These are phyloP conservation scores for Timema cristinae DNA, from an alignment of 2,888 invertebrate species.

Conservation along the genomic window DNA sequence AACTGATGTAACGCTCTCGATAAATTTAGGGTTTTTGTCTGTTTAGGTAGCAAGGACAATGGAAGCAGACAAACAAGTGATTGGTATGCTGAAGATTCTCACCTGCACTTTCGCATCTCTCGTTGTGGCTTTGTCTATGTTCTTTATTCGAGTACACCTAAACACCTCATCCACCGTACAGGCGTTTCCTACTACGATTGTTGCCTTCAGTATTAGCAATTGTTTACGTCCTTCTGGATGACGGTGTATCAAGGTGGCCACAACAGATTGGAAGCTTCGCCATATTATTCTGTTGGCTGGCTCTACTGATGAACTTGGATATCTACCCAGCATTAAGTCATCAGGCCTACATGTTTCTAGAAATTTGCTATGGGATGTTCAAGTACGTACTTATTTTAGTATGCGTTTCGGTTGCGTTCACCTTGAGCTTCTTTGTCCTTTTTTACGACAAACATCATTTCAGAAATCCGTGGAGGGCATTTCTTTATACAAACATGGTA, in stretches of 20 bases:
- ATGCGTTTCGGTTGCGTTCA: not conserved
- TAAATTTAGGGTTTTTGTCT: no score
- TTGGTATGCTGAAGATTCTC: not conserved
- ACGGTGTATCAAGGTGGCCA: not conserved
- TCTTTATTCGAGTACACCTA: slow-evolving; percentile 5
- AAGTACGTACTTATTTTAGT: slow-evolving; percentile 11
- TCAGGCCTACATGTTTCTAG: slow-evolving; percentile 11
- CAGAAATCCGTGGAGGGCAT: slow-evolving; percentile 3
- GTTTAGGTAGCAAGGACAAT: slow-evolving; percentile 5
- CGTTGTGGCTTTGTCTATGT: not conserved
- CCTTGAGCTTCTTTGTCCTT: slow-evolving; percentile 7
- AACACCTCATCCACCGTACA: not conserved
- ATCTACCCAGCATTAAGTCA: slow-evolving; percentile 4
- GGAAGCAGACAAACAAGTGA: not conserved
- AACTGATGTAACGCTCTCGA: no score
- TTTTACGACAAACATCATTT: slow-evolving; percentile 3
- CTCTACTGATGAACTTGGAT: slow-evolving; percentile 6
- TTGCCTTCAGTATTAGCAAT: not conserved
- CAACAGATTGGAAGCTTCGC: slow-evolving; percentile 7
- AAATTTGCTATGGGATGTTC: slow-evolving; percentile 12
- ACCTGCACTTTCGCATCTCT: not conserved
- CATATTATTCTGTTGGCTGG: not conserved
- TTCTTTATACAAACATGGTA: slow-evolving; percentile 5
- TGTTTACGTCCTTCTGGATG: slow-evolving; percentile 6
- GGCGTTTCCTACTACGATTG: slow-evolving; percentile 1